Evolutionary conservation across 2,113 vertebrate species (phyloP), one percentile per base, ranked within the genome.

Genomic region (Cettia cetti): DNA sequence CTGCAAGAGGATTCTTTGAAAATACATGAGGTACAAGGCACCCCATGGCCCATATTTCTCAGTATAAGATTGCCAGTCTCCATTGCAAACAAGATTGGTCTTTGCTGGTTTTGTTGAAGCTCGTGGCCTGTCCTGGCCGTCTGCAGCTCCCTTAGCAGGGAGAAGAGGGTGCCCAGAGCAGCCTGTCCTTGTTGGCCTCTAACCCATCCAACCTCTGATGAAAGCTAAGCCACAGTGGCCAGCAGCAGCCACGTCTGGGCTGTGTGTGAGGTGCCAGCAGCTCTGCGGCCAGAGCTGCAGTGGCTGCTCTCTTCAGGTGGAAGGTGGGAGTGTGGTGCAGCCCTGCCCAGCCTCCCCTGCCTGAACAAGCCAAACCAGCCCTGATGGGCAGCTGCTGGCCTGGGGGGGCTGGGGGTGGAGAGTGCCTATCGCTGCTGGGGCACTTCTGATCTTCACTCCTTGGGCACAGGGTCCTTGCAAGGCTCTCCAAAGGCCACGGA

Each of bases 11-110:
- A 61, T 77, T 88, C 42, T 21, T 70, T 39, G 42, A 74, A 15
- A 23, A 20, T 3, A 23, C 0, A 0, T 30, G 30, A 15, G 14
- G 22, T 16, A 52, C n/a, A 49, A 44, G 28, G 22, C 28, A 76
- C 24, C 12, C 20, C 13, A 22, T 7, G 31, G 37, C n/a, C 61
- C 1, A 0, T 13, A 31, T n/a, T 64, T 59, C 57, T 60, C 0
- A 0, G 27, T 42, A 2, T 42, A 30, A 72, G 8, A 12, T 3
- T 82, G 18, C 8, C 56, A 17, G 49, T 49, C 53, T 89, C 66
- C 54, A 16, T 16, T 74, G 40, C 20, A 86, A 61, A 56, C 5
- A 40, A 35, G 22, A 40, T 28, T 35, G 22, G n/a, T 45, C 27
- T 80, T 74, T 26, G 39, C 65, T 85, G 35, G 6, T 18, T n/a